phyloP scores from a whole-genome alignment of 2,113 vertebrate genomes.

The Myotis lucifugus region DNA sequence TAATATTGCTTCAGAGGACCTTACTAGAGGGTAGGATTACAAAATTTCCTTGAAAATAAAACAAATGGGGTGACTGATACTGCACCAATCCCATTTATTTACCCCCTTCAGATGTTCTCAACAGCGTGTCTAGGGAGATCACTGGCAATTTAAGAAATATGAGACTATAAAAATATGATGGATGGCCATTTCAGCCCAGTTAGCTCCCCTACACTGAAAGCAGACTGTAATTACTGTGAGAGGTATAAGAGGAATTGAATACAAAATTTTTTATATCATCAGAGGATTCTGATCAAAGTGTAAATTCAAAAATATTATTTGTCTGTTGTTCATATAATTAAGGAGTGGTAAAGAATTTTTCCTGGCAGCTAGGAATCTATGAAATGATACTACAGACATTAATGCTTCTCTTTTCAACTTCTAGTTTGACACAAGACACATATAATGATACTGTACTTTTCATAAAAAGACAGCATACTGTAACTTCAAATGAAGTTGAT shows the following conservation, averaged over 20 bases:
- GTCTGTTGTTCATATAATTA: slow-evolving; percentile 1
- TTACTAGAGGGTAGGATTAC: background rate
- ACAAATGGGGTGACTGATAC: background rate
- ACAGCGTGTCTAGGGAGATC: background rate
- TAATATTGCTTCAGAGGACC: background rate
- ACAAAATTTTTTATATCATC: background rate
- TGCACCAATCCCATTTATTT: background rate
- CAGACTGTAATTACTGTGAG: background rate
- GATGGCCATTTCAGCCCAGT: background rate
- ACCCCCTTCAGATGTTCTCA: background rate
- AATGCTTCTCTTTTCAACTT: background rate
- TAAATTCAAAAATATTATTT: slow-evolving; percentile 17
- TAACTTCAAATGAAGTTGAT: background rate
- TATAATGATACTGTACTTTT: background rate
- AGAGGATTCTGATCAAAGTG: background rate
- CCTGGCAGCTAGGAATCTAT: background rate
- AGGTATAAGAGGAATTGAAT: background rate
- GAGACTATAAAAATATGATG: background rate
- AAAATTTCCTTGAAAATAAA: slow-evolving; percentile 33
- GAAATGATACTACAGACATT: background rate
- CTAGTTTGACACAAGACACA: background rate
- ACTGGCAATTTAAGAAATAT: slow-evolving; percentile 15
- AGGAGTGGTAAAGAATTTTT: background rate
- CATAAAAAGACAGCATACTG: background rate
- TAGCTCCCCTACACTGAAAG: background rate